A percentile compares a stretch with the other conserved stretches of the same genome.
Evolutionary conservation across 2,888 invertebrate genomes (phyloP).

Genomic region (Trichopoda pennipes): DNA sequence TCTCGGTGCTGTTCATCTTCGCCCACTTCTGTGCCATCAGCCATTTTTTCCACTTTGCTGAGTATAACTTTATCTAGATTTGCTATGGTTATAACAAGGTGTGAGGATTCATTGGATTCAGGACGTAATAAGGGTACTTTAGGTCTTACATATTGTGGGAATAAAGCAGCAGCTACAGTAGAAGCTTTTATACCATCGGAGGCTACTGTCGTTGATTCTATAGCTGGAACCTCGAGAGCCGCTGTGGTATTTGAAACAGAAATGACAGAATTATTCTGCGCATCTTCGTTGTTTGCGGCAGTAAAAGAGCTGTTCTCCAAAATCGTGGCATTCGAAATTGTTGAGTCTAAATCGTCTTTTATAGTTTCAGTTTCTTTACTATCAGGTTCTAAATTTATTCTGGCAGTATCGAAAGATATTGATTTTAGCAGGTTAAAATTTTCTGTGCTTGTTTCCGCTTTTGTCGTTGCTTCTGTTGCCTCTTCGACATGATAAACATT

Average conservation of each 20-base stretch:
- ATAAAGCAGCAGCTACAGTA: slow-evolving; percentile 69
- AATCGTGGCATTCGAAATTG: background rate
- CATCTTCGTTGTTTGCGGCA: slow-evolving; percentile 1
- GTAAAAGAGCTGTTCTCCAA: background rate
- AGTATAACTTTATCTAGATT: slow-evolving; percentile 81
- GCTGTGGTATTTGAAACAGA: slow-evolving; percentile 23
- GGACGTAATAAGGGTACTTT: slow-evolving; percentile 79
- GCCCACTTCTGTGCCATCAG: slow-evolving; percentile 52
- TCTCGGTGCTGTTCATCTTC: slow-evolving; percentile 51
- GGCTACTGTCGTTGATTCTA: slow-evolving; percentile 38
- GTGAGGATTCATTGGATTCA: slow-evolving; percentile 81
- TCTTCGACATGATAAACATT: background rate
- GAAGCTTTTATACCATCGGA: slow-evolving; percentile 61
- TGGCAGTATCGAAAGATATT: slow-evolving; percentile 38
- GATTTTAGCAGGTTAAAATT: slow-evolving; percentile 45
- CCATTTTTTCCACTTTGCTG: slow-evolving; percentile 77
- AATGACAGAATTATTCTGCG: slow-evolving; percentile 21
- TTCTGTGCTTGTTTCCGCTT: slow-evolving; percentile 14
- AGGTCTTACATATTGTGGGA: slow-evolving; percentile 78
- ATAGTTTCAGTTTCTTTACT: slow-evolving; percentile 17
- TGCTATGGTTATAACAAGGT: slow-evolving; percentile 81
- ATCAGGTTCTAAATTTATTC: slow-evolving; percentile 35
- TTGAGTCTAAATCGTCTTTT: background rate
- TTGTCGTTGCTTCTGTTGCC: background rate
- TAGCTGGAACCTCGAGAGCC: slow-evolving; percentile 23